These are phyloP conservation scores for Leucania comma DNA, from an alignment of 2,888 invertebrate species.

Conservation along the genomic window DNA sequence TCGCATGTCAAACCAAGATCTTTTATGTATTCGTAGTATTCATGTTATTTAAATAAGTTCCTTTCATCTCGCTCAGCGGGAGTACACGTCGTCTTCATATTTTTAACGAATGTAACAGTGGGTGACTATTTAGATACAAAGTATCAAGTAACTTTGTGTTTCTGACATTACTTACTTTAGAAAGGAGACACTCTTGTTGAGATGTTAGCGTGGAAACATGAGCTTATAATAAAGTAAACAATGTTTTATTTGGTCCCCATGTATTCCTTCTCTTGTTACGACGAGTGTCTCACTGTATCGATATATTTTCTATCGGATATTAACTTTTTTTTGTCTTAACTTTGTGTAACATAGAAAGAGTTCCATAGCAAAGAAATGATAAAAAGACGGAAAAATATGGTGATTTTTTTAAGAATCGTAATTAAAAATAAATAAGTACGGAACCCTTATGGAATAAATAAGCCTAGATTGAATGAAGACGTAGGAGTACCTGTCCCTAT, in stretches of 20 bases:
- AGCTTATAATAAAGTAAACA: constrained; percentile 27
- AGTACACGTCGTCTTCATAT: constrained; percentile 29
- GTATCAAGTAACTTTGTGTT: constrained; percentile 20
- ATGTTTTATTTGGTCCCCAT: neutral
- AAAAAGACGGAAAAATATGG: neutral
- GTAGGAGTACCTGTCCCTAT: neutral
- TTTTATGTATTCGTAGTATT: constrained; percentile 51
- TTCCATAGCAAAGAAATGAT: neutral
- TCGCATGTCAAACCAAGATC: constrained; percentile 22
- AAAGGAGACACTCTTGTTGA: constrained; percentile 1
- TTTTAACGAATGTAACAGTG: constrained; percentile 24
- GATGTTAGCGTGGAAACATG: constrained; percentile 22
- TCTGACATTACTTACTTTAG: neutral
- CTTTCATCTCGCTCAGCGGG: constrained; percentile 31
- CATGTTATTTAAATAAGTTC: constrained; percentile 44
- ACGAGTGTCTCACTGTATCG: neutral
- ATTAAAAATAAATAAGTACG: neutral
- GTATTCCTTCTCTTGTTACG: constrained; percentile 6
- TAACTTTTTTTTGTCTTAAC: neutral
- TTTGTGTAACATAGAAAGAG: neutral
- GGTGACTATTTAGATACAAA: constrained; percentile 29
- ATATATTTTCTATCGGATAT: constrained; percentile 6
- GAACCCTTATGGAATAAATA: neutral
- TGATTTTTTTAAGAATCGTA: neutral
- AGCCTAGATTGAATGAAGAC: neutral